These are phyloP conservation scores for Crossocerus cetratus DNA, from an alignment of 2,888 invertebrate genomes.

Conservation along the genomic window DNA sequence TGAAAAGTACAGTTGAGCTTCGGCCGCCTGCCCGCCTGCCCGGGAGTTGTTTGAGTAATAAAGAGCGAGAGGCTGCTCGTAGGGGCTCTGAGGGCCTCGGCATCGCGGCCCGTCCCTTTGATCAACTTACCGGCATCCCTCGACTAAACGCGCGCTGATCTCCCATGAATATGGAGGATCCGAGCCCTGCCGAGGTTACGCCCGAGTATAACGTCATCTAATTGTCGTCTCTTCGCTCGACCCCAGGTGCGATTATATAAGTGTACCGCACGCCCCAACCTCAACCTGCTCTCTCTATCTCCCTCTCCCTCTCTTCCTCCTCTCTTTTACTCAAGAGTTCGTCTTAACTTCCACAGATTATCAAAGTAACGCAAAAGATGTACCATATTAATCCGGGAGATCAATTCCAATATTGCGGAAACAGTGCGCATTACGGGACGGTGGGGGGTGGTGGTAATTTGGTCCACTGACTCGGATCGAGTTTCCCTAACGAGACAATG, in stretches of 20 bases:
- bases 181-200: conserved; percentile 45
- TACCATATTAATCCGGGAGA: no score
- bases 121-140: conserved; percentile 72
- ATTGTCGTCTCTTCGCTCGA: conserved; percentile 66
- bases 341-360: no score
- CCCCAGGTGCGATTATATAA: conserved; percentile 46
- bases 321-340: no score
- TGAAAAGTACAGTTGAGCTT: conserved; percentile 71
- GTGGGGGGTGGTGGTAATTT: conserved; percentile 4
- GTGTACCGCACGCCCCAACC: neutral
- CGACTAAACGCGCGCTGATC: conserved; percentile 72
- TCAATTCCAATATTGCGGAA: neutral
- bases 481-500: conserved; percentile 40
- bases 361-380: no score
- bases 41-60: conserved; percentile 65
- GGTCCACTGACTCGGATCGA: conserved; percentile 38
- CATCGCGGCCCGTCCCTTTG: conserved; percentile 67
- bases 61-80: conserved; percentile 62
- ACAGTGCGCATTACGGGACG: neutral
- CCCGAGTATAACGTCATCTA: conserved; percentile 59
- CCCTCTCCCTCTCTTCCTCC: no score
- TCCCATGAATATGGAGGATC: conserved; percentile 72
- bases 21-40: conserved; percentile 42
- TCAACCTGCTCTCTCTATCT: no score
- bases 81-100: conserved; percentile 68